Conservation (phyloP, 2,113 vertebrate species). For the Porphyrio hochstetteri region DNA sequence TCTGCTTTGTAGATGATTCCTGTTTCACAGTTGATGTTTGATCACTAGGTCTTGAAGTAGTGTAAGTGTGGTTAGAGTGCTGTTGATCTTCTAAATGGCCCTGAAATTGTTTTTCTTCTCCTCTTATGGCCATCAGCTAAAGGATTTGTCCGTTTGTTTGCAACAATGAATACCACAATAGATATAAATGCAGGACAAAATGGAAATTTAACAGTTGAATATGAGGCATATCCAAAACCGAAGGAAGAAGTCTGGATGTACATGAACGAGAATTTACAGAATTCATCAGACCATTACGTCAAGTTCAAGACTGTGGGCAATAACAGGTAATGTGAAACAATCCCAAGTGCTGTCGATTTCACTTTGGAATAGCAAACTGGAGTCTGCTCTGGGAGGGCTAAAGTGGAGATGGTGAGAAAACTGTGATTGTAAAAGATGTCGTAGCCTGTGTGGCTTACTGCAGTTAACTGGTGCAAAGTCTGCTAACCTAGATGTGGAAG, state of each 20-base stretch:
- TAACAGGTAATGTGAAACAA: conserved; percentile 81
- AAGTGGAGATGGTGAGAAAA: not conserved
- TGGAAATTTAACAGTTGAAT: conserved; percentile 81
- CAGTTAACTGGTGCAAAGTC: not conserved
- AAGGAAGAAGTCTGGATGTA: conserved; percentile 85
- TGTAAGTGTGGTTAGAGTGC: not conserved
- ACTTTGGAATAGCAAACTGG: not conserved
- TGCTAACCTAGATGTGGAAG: not conserved
- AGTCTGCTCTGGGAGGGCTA: not conserved
- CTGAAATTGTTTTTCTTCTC: conserved; percentile 32
- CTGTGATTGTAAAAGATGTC: not conserved
- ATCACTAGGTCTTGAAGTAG: not conserved
- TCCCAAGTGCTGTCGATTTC: not conserved
- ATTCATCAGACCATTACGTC: conserved; percentile 89
- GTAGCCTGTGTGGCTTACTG: not conserved
- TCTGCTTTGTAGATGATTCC: conserved; percentile 24
- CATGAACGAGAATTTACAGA: conserved; percentile 80
- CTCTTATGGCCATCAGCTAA: conserved; percentile 76
- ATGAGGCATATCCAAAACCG: conserved; percentile 88
- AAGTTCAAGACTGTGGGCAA: conserved; percentile 76
- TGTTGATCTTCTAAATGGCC: not conserved
- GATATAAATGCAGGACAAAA: conserved; percentile 90
- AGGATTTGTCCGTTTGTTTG: conserved; percentile 86
- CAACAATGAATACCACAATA: conserved; percentile 80
- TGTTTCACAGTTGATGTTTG: not conserved